Evolutionary conservation across 2,888 invertebrate genomes (phyloP).

Genomic region (Boloria euphrosyne): DNA sequence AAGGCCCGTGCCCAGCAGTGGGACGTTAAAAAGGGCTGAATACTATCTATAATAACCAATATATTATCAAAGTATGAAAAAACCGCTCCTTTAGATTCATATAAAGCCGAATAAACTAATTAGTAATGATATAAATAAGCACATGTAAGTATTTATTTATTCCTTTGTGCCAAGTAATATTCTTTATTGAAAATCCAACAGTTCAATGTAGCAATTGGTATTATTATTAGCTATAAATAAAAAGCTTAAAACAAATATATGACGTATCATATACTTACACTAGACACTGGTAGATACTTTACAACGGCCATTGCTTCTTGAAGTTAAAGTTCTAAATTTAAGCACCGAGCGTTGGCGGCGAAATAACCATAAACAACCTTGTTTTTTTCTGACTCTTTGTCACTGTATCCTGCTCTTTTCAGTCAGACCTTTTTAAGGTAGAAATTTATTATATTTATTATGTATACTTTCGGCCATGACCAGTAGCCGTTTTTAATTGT

Average conservation of each 20-base stretch:
- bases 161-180: no score
- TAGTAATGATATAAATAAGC: no score
- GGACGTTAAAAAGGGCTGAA: no score
- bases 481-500: constrained; percentile 81
- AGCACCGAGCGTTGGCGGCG: constrained; percentile 76
- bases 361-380: constrained; percentile 76
- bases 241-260: constrained; percentile 14
- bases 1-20: no score
- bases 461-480: constrained; percentile 78
- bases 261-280: constrained; percentile 14
- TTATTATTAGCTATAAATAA: constrained; percentile 14
- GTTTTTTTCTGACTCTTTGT: constrained; percentile 74
- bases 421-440: constrained; percentile 77
- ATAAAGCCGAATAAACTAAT: no score
- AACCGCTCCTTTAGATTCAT: no score
- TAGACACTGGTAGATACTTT: constrained; percentile 22
- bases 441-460: constrained; percentile 82
- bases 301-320: constrained; percentile 44
- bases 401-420: constrained; percentile 78
- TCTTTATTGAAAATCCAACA: constrained; percentile 5
- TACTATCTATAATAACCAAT: not conserved
- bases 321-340: constrained; percentile 69
- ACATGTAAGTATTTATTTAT: no score
- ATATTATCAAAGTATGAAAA: no score
- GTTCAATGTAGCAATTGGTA: not conserved